These are phyloP conservation scores for Heteromyza rotundicornis DNA, from an alignment of 2,888 invertebrate species.

Conservation along the genomic window DNA sequence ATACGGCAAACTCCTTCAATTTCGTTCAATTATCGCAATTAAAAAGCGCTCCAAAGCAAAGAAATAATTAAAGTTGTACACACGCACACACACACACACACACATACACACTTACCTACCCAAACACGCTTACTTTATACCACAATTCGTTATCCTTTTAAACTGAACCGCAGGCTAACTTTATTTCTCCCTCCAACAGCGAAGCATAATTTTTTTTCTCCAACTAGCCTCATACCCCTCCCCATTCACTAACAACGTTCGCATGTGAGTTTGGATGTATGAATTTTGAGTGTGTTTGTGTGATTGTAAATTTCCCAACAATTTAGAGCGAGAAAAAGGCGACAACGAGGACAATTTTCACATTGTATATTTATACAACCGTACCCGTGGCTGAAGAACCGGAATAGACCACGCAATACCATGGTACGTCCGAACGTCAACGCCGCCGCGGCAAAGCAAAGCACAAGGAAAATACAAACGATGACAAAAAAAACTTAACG, in stretches of 20 bases:
- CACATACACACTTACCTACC: not conserved
- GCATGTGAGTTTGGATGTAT: not conserved
- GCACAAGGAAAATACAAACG: not conserved
- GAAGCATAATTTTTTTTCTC: too few relatives aligned
- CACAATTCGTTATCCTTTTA: not conserved
- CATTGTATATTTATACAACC: slow-evolving; percentile 36
- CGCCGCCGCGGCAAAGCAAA: slow-evolving; percentile 8
- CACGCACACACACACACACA: slow-evolving; percentile 11
- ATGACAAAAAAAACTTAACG: slow-evolving; percentile 30
- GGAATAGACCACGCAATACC: slow-evolving; percentile 1
- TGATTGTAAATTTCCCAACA: not conserved
- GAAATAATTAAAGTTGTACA: slow-evolving; percentile 12
- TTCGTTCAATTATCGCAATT: slow-evolving; percentile 19
- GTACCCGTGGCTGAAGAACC: slow-evolving; percentile 27
- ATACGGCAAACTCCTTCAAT: slow-evolving; percentile 1
- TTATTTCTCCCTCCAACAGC: not conserved
- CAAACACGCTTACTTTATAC: too few relatives aligned
- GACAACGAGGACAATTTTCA: slow-evolving; percentile 40
- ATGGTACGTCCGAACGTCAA: slow-evolving; percentile 1
- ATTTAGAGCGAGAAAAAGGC: slow-evolving; percentile 21
- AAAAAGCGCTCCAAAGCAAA: slow-evolving; percentile 14
- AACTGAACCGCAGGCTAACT: not conserved
- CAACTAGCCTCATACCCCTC: too few relatives aligned
- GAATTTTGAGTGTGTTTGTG: not conserved
- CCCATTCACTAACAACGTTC: not conserved